These are phyloP conservation scores for Drosophila arizonae DNA, from an alignment of 1,140 invertebrate genomes.

Conservation along the genomic window DNA sequence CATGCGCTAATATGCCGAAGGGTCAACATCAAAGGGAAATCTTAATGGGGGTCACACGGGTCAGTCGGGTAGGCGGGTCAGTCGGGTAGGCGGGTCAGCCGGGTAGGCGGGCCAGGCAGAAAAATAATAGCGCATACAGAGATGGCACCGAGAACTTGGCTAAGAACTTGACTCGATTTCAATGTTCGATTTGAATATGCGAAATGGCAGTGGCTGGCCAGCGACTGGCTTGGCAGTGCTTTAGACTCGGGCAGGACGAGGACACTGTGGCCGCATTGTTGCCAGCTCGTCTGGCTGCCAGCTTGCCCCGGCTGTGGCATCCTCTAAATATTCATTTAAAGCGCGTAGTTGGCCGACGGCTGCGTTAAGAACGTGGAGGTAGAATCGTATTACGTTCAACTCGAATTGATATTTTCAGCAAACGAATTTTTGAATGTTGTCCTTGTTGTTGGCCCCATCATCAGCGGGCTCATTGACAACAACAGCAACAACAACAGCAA, in stretches of 20 bases:
- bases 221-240: not conserved
- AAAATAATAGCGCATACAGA: constrained; percentile 5
- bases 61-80: too few relatives aligned
- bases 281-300: not conserved
- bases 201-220: not conserved
- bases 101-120: too few relatives aligned
- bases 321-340: constrained; percentile 65
- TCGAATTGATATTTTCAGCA: constrained; percentile 70
- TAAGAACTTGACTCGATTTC: constrained; percentile 7
- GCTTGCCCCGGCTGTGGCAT: constrained; percentile 22
- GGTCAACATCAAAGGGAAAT: constrained; percentile 37
- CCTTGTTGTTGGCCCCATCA: constrained; percentile 39
- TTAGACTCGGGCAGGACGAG: not conserved
- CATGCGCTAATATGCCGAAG: constrained; percentile 27
- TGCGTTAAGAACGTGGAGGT: constrained; percentile 24
- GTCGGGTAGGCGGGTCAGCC: too few relatives aligned
- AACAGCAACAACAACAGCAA: not conserved
- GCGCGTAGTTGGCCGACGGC: constrained; percentile 41
- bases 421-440: constrained; percentile 66
- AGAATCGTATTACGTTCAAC: constrained; percentile 74
- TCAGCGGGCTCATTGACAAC: constrained; percentile 44
- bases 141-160: not conserved
- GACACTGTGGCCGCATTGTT: constrained; percentile 29
- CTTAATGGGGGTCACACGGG: constrained; percentile 4
- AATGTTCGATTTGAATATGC: constrained; percentile 2